A percentile compares a stretch with the other conserved stretches of the same genome.
Evolutionary conservation across 2,113 vertebrate genomes (phyloP).

Genomic region (Parotia lawesii): DNA sequence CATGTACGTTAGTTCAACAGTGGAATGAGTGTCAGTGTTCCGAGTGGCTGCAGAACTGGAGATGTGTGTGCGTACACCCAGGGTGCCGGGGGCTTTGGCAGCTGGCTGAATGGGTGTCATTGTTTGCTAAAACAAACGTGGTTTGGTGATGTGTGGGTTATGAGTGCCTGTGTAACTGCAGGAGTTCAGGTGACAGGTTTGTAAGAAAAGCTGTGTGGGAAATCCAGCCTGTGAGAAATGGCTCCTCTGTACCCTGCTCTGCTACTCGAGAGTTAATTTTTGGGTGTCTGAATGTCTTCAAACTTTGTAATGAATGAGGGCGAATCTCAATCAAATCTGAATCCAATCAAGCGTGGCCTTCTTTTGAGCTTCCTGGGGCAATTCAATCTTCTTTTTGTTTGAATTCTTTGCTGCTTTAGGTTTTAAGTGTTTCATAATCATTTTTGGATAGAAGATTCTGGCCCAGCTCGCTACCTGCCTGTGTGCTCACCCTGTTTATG

Average conservation of each 20-base stretch:
- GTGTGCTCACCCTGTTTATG: background rate
- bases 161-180: background rate
- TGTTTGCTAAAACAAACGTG: background rate
- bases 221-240: background rate
- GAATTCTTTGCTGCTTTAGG: background rate
- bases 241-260: background rate
- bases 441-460: background rate
- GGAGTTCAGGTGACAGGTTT: background rate
- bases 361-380: background rate
- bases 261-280: background rate
- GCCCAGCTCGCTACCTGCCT: background rate
- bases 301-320: background rate
- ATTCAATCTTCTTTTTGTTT: background rate
- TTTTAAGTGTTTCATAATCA: background rate
- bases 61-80: fast-evolving
- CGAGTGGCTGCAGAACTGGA: background rate
- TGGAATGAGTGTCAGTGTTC: background rate
- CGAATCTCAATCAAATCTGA: background rate
- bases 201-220: background rate
- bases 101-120: background rate
- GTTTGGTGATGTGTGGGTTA: background rate
- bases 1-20: background rate
- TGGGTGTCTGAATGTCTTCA: background rate
- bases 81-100: background rate
- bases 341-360: background rate